Evolutionary conservation across 2,797 vertebrate species (phyloP).

Genomic region (Centropyge bicolor): DNA sequence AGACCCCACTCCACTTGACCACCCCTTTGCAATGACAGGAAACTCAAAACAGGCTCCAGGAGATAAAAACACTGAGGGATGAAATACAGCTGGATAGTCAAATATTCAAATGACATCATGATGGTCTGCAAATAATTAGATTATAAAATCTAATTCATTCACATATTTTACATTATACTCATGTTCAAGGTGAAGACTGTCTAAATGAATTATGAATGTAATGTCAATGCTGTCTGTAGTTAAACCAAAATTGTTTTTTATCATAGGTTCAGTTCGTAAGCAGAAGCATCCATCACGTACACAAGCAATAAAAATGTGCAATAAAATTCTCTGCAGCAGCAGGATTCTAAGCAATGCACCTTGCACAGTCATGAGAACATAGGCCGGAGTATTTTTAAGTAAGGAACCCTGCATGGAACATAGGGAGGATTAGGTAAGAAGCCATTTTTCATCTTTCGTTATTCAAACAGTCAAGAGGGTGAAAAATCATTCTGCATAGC

Average conservation of each 20-base stretch:
- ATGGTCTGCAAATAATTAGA: neutral
- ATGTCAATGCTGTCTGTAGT: neutral
- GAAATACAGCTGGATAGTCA: neutral
- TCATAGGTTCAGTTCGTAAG: neutral
- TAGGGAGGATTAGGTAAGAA: slow-evolving; percentile 18
- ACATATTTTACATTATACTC: neutral
- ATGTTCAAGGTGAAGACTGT: neutral
- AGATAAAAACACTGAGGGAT: neutral
- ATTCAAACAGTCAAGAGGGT: slow-evolving; percentile 39
- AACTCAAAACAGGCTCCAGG: neutral
- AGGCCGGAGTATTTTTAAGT: neutral
- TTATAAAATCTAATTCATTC: neutral
- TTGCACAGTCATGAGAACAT: neutral
- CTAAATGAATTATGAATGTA: neutral
- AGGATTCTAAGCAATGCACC: neutral
- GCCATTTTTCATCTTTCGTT: slow-evolving; percentile 36
- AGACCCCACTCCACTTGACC: slow-evolving; percentile 44
- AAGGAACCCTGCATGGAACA: neutral
- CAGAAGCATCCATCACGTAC: neutral
- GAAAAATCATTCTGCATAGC: slow-evolving; percentile 21
- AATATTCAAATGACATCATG: neutral
- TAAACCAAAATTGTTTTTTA: neutral
- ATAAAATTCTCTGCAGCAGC: neutral
- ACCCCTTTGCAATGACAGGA: slow-evolving; percentile 27
- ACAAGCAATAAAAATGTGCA: neutral